A percentile compares a stretch with the other conserved stretches of the same genome.
Conservation (phyloP, 23 tunicate species). For the Trididemnum miniatum region DNA sequence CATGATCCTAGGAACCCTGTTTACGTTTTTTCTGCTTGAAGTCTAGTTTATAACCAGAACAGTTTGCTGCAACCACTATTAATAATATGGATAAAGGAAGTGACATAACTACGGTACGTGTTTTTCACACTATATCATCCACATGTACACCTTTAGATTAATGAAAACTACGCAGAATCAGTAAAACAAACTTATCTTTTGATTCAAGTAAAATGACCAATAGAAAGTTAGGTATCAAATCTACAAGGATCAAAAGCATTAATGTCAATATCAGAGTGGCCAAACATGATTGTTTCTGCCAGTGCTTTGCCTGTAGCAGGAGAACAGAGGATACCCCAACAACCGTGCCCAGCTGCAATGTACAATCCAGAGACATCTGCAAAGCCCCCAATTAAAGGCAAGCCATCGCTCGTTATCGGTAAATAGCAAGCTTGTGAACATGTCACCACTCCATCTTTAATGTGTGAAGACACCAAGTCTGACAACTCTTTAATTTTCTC, state of each 20-base stretch:
- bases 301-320: constrained; percentile 69
- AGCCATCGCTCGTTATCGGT: constrained; percentile 79
- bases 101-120: no score
- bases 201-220: no score
- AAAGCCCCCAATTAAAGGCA: constrained; percentile 63
- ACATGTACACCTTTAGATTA: no score
- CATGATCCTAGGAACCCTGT: no score
- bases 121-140: no score
- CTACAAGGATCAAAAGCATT: constrained; percentile 53
- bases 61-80: no score
- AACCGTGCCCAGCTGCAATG: constrained; percentile 75
- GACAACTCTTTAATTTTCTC: constrained; percentile 55
- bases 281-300: constrained; percentile 47
- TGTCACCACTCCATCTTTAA: constrained; percentile 50
- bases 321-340: constrained; percentile 85
- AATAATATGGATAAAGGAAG: no score
- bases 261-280: constrained; percentile 35
- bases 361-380: constrained; percentile 36
- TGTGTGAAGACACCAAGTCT: constrained; percentile 15
- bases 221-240: constrained; percentile 12
- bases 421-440: constrained; percentile 77
- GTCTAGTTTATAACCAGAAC: no score
- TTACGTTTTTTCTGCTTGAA: no score
- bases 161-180: no score
- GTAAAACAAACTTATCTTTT: no score